A percentile compares a stretch with the other conserved stretches of the same genome.
phyloP scores from a whole-genome alignment of 2,113 vertebrate genomes.

The Chloropsis hardwickii region DNA sequence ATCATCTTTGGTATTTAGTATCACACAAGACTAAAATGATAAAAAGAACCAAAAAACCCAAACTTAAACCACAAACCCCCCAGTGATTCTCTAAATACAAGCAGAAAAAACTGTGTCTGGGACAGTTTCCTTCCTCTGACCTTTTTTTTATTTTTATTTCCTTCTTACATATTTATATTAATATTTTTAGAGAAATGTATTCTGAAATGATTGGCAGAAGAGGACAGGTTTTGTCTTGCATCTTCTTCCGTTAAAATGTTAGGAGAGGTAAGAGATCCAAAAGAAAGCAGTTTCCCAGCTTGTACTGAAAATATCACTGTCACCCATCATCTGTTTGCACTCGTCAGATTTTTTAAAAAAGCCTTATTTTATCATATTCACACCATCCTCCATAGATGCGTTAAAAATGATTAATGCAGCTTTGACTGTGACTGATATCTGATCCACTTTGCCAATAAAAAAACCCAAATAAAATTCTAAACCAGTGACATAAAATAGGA shows the following conservation, averaged over 20 bases:
- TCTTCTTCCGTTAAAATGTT: constrained; percentile 74
- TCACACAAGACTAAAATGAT: constrained; percentile 21
- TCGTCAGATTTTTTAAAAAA: constrained; percentile 73
- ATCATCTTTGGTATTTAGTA: constrained; percentile 57
- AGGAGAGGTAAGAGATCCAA: constrained; percentile 74
- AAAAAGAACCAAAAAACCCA: neutral
- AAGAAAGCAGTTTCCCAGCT: constrained; percentile 79
- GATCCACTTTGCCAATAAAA: constrained; percentile 67
- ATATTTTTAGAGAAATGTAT: constrained; percentile 74
- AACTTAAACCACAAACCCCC: rapidly evolving
- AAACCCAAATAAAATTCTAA: constrained; percentile 44
- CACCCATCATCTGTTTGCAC: constrained; percentile 80
- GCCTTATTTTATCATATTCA: constrained; percentile 79
- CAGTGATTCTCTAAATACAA: neutral
- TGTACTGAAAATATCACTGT: constrained; percentile 82
- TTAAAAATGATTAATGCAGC: constrained; percentile 78
- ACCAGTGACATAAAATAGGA: constrained; percentile 24
- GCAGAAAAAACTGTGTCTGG: neutral
- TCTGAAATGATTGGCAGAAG: constrained; percentile 74
- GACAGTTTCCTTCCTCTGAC: neutral
- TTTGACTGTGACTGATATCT: constrained; percentile 71
- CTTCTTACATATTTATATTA: constrained; percentile 57
- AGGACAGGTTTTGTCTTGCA: constrained; percentile 76
- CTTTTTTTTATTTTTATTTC: neutral
- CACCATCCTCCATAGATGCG: constrained; percentile 73